These are phyloP conservation scores for Hypomecis atomaria DNA, from an alignment of 2,888 invertebrate genomes.

Conservation along the genomic window DNA sequence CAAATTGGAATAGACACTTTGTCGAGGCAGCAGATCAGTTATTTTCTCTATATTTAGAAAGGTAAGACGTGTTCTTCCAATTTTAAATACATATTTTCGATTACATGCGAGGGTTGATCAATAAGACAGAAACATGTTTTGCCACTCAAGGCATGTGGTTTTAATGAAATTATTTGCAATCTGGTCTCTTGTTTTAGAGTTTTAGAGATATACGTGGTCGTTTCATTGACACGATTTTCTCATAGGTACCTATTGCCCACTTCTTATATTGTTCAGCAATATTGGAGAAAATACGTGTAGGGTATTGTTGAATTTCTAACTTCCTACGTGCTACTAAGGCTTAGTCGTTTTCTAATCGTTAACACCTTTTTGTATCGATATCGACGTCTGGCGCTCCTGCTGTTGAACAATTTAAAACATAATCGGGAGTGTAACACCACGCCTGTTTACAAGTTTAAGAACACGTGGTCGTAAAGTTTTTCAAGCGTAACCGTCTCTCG, in stretches of 20 bases:
- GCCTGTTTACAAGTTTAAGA: slow-evolving; percentile 29
- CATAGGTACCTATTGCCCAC: too few species aligned
- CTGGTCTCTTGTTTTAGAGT: slow-evolving; percentile 9
- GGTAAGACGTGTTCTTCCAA: slow-evolving; percentile 8
- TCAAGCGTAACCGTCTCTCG: slow-evolving; percentile 45
- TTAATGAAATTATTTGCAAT: slow-evolving; percentile 15
- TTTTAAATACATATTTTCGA: slow-evolving; percentile 6
- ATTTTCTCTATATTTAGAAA: neutral
- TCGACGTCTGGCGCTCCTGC: neutral
- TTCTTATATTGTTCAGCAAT: neutral
- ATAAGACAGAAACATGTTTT: slow-evolving; percentile 26
- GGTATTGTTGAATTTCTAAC: neutral
- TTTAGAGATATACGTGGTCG: neutral
- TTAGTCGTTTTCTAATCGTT: slow-evolving; percentile 1
- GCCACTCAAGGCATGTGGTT: slow-evolving; percentile 15
- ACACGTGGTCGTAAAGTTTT: slow-evolving; percentile 47
- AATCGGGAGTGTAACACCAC: slow-evolving; percentile 14
- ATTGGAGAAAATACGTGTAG: neutral
- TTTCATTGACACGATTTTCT: neutral
- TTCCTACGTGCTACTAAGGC: neutral
- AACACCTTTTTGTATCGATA: slow-evolving; percentile 8
- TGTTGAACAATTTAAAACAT: slow-evolving; percentile 4
- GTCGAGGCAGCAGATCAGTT: too few species aligned
- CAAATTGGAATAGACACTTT: too few species aligned
- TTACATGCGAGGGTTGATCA: slow-evolving; percentile 21